Evolutionary conservation across 1,140 invertebrate species (phyloP).

Genomic region (Cydia strobilella): DNA sequence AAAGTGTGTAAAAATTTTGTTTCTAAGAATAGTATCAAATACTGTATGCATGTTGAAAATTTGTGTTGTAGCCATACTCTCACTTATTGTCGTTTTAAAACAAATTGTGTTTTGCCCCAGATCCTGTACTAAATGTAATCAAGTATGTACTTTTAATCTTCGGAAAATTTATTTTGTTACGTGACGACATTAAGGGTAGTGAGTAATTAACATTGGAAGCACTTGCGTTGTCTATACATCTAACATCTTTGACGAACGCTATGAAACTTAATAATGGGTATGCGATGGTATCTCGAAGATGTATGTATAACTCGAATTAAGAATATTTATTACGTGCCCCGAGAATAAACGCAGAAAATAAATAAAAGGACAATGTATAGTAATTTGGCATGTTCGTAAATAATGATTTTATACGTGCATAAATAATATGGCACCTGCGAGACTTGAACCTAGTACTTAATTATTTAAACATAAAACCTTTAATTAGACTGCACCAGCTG

Average conservation of each 20-base stretch:
- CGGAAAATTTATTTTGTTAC: background rate
- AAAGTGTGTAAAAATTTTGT: no score
- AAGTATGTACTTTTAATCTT: background rate
- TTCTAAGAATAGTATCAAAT: no score
- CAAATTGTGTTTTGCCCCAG: background rate
- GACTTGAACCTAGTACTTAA: constrained; percentile 61
- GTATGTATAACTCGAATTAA: constrained; percentile 26
- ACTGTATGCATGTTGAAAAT: no score
- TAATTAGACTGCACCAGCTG: constrained; percentile 75
- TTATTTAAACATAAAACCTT: constrained; percentile 78
- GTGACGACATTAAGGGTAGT: background rate
- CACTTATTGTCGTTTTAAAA: background rate
- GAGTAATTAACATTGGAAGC: background rate
- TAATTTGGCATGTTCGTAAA: constrained; percentile 70
- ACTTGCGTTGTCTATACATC: background rate
- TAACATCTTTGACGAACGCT: background rate
- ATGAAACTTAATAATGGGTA: constrained; percentile 1
- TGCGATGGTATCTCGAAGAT: constrained; percentile 9
- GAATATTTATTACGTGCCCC: constrained; percentile 17
- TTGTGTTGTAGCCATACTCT: background rate
- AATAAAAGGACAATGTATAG: constrained; percentile 37
- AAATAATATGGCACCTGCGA: constrained; percentile 65
- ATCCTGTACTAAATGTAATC: background rate
- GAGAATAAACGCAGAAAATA: constrained; percentile 13
- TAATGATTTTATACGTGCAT: constrained; percentile 72